Base-by-base conservation (phyloP, 1,140 invertebrate genomes). In the Hydropsyche tenuis region DNA sequence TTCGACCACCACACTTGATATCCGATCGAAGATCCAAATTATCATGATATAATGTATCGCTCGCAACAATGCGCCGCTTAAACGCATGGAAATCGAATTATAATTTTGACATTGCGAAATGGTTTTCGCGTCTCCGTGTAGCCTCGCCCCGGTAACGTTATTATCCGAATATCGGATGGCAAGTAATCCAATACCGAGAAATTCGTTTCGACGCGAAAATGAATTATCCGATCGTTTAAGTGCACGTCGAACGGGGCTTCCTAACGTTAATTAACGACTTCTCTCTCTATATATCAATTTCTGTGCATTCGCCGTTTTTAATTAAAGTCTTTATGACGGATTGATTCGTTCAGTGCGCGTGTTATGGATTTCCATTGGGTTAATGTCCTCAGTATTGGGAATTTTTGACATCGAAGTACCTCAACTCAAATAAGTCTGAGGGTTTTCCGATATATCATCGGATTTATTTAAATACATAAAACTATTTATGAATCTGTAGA, bases 191-290 rank as follows among this genome's bases (percentile, higher is more conserved):
- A 60, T 60, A 60, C 56, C 5, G 56, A 20, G 20, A 60, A 60
- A 60, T 60, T 60, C 56, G 56, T 60, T 60, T 60, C 56, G 56
- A 60, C 56, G 56, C 56, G 56, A 60, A 60, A 60, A 60, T 60
- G 56, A 60, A 60, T 60, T 60, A 60, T 60, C 56, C 56, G 56
- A 60, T 60, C 56, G 56, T 60, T 60, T 60, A 60, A 60, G 56
- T 60, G 56, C 56, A 60, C 56, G 56, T 60, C 56, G 56, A 60
- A 60, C 23, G 48, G 48, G 48, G 48, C 48, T 53, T 53, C 48
- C 48, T 53, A 53, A 6, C 23, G 1, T 25, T 12, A 37, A 37
- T 37, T 37, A 37, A 37, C 30, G 30, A 18, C 20, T 60, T 5
- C 56, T 23, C 20, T 25, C 5, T 60, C 20, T 25, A 9, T 37